These are phyloP conservation scores for Okamejei kenojei DNA, from an alignment of 2,797 vertebrate genomes.

Conservation along the genomic window DNA sequence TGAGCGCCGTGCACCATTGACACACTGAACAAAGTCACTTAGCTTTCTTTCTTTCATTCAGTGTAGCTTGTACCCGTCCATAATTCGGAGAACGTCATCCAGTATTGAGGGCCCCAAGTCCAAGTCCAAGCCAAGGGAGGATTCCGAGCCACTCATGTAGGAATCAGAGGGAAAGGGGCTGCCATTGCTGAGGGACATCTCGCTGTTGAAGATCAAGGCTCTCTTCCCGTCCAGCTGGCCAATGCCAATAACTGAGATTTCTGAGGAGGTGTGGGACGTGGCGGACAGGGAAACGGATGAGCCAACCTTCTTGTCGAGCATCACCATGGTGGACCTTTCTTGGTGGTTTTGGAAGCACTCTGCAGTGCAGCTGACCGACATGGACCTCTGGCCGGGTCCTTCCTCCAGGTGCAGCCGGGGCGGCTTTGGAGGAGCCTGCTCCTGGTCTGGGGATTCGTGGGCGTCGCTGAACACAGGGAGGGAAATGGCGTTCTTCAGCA, in stretches of 20 bases:
- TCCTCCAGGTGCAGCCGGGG: constrained; percentile 69
- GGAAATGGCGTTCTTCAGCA: constrained; percentile 65
- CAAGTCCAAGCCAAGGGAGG: constrained; percentile 59
- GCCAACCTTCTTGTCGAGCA: constrained; percentile 52
- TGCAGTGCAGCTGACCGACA: constrained; percentile 53
- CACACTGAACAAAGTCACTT: background rate
- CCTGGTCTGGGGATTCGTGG: constrained; percentile 46
- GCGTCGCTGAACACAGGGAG: constrained; percentile 57
- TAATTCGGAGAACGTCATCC: constrained; percentile 70
- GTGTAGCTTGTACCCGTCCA: constrained; percentile 67
- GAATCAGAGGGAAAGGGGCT: constrained; percentile 61
- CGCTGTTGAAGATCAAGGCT: constrained; percentile 63
- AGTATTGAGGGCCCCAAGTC: constrained; percentile 74
- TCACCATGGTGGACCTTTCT: constrained; percentile 51
- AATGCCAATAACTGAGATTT: constrained; percentile 61
- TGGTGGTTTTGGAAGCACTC: constrained; percentile 52
- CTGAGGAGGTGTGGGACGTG: constrained; percentile 56
- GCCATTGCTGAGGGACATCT: constrained; percentile 65
- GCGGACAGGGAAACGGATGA: constrained; percentile 63
- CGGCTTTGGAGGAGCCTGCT: constrained; percentile 69
- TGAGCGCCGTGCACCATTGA: too few relatives aligned
- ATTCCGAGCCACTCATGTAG: constrained; percentile 56
- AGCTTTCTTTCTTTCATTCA: background rate
- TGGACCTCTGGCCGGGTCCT: constrained; percentile 46
- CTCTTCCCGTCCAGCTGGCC: constrained; percentile 51